phyloP scores from a whole-genome alignment of 2,113 vertebrate species.

The Percopsis transmontana region DNA sequence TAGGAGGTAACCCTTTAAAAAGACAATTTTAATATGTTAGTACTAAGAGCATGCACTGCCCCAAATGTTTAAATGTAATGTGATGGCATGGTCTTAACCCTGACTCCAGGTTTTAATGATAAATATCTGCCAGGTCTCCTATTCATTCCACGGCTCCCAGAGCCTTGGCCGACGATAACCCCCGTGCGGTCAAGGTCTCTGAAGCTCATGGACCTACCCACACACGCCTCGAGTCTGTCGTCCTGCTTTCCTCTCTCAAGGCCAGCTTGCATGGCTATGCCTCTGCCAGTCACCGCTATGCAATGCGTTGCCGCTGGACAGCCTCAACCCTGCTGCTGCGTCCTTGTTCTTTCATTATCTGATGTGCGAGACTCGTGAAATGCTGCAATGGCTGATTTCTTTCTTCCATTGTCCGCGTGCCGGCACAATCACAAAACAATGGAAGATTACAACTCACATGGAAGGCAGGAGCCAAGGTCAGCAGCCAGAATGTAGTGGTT shows the following conservation, averaged over 20 bases:
- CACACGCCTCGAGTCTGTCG: conserved; percentile 23
- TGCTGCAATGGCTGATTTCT: background rate
- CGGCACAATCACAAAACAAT: conserved; percentile 20
- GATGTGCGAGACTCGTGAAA: conserved; percentile 15
- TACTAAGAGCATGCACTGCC: background rate
- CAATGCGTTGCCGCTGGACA: conserved; percentile 2
- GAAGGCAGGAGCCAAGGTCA: background rate
- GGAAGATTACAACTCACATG: conserved; percentile 2
- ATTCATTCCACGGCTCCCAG: conserved; percentile 8
- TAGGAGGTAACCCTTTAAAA: background rate
- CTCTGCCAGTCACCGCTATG: conserved; percentile 19
- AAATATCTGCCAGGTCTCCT: conserved; percentile 5
- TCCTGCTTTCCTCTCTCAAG: conserved; percentile 66
- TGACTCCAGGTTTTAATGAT: background rate
- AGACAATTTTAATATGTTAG: conserved; percentile 6
- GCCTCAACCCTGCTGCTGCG: background rate
- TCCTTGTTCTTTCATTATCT: conserved; percentile 35
- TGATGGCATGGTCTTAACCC: background rate
- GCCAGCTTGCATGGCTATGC: conserved; percentile 25
- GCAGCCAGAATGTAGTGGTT: conserved; percentile 12
- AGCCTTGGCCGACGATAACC: conserved; percentile 58
- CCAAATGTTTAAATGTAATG: conserved; percentile 3
- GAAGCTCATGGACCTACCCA: conserved; percentile 51
- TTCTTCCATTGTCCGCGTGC: conserved; percentile 25
- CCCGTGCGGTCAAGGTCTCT: conserved; percentile 59